Conservation (phyloP, 2,888 invertebrate genomes). For the Horisme vitalbata region DNA sequence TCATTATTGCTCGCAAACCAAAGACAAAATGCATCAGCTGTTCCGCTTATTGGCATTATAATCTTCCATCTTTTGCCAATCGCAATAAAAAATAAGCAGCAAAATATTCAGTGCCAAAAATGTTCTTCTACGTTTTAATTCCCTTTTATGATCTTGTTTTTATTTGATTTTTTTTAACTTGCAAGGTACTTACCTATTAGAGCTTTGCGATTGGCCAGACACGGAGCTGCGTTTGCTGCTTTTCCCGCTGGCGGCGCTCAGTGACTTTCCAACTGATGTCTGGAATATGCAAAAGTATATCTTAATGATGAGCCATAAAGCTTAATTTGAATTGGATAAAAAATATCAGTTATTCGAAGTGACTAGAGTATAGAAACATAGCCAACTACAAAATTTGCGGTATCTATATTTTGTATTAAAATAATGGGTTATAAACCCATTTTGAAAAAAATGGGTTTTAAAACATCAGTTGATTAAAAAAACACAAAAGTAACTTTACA, state of each 20-base stretch:
- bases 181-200: constrained; percentile 66
- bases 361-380: too few species aligned
- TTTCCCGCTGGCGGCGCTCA: constrained; percentile 73
- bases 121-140: constrained; percentile 38
- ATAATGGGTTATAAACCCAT: too few species aligned
- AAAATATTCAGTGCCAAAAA: constrained; percentile 68
- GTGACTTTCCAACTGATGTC: constrained; percentile 76
- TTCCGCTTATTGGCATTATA: constrained; percentile 35
- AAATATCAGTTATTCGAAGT: too few species aligned
- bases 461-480: too few species aligned
- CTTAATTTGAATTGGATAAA: neutral
- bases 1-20: constrained; percentile 66
- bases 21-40: constrained; percentile 71
- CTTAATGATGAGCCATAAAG: neutral
- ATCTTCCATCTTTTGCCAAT: constrained; percentile 31
- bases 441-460: too few species aligned
- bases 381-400: too few species aligned
- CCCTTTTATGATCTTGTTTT: constrained; percentile 28
- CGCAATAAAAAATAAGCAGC: constrained; percentile 73
- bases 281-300: constrained; percentile 37
- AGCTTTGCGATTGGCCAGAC: constrained; percentile 72
- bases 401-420: too few species aligned
- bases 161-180: constrained; percentile 19
- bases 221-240: constrained; percentile 76
- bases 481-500: too few species aligned